phyloP scores from a whole-genome alignment of 2,797 vertebrate species.

The Acrossocheilus fasciatus region DNA sequence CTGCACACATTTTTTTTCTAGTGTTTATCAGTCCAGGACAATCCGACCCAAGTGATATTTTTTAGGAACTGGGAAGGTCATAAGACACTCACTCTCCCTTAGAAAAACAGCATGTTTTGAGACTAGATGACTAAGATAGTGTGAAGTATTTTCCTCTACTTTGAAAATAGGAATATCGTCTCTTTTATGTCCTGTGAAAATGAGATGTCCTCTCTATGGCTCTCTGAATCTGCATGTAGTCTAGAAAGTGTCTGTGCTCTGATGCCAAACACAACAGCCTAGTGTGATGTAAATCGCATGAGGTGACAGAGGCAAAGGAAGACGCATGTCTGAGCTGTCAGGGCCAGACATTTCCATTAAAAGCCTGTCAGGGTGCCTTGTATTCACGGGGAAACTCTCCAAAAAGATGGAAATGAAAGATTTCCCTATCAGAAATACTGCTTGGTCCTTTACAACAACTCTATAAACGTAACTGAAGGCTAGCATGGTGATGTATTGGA shows the following conservation, averaged over 20 bases:
- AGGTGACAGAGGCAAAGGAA: constrained; percentile 56
- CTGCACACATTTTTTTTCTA: neutral
- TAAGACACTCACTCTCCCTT: neutral
- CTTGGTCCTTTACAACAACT: constrained; percentile 10
- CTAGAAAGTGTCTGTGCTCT: constrained; percentile 44
- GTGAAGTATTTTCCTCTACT: constrained; percentile 22
- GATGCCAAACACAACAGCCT: constrained; percentile 58
- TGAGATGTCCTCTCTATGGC: constrained; percentile 43
- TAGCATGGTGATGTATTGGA: neutral
- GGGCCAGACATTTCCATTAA: constrained; percentile 50
- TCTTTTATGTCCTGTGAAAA: constrained; percentile 43
- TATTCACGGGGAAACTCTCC: constrained; percentile 22
- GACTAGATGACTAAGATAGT: constrained; percentile 32
- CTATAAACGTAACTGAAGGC: constrained; percentile 38
- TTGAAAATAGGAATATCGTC: constrained; percentile 37
- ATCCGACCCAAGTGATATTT: neutral
- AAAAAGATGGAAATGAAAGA: constrained; percentile 53
- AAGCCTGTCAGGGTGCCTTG: constrained; percentile 43
- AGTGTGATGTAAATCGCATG: constrained; percentile 53
- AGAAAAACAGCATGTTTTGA: constrained; percentile 33
- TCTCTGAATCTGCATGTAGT: constrained; percentile 45
- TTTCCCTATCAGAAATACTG: constrained; percentile 49
- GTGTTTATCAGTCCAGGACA: neutral
- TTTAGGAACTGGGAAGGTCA: constrained; percentile 17
- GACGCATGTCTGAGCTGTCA: constrained; percentile 34